Conservation (phyloP, 1,140 invertebrate species). For the Aphelenchoides besseyi region DNA sequence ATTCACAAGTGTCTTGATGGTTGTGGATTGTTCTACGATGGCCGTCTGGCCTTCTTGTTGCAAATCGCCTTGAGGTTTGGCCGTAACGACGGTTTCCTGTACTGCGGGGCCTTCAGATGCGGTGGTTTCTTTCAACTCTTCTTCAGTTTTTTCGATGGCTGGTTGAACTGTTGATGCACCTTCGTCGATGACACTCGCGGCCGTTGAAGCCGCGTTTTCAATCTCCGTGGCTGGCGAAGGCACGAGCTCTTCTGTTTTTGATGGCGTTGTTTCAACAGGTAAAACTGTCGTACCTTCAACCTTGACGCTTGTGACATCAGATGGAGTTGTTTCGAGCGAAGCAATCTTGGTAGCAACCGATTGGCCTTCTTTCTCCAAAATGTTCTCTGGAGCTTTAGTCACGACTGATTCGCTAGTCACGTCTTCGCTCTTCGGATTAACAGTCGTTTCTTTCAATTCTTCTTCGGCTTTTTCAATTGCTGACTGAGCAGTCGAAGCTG, state of each 20-base stretch:
- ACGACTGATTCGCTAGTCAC: too few species aligned
- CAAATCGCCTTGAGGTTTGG: neutral
- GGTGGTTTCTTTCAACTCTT: neutral
- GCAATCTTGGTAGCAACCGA: too few species aligned
- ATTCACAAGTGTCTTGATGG: neutral
- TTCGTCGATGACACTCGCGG: neutral
- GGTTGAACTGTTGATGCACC: neutral
- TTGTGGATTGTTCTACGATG: neutral
- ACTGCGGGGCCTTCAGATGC: neutral
- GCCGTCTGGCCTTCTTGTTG: constrained; percentile 2
- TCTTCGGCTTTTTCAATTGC: neutral
- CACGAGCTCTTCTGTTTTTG: neutral
- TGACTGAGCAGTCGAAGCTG: neutral
- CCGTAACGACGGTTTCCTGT: neutral
- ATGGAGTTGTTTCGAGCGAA: neutral
- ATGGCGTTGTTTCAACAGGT: too few species aligned
- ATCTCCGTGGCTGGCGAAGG: too few species aligned
- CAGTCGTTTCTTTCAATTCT: neutral
- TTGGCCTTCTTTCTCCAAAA: too few species aligned
- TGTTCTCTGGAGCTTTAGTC: too few species aligned
- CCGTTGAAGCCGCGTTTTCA: neutral
- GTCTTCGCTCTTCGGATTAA: too few species aligned
- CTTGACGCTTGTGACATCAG: too few species aligned
- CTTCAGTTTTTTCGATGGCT: neutral
- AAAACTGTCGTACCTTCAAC: too few species aligned